phyloP scores from a whole-genome alignment of 2,113 vertebrate genomes.

The Sturnira hondurensis region DNA sequence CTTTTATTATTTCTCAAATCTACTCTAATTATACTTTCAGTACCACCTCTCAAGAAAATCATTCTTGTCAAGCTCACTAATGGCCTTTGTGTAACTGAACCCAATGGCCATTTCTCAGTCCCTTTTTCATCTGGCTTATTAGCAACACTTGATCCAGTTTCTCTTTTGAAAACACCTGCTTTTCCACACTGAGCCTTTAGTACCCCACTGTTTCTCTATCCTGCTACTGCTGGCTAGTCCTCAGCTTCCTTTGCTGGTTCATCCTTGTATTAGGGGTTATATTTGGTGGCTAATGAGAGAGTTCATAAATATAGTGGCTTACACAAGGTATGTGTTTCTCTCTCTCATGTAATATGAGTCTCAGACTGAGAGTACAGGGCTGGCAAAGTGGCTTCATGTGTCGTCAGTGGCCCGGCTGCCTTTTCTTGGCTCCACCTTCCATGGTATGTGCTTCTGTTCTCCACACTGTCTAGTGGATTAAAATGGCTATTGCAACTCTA shows the following conservation, averaged over 20 bases:
- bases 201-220: not conserved
- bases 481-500: not conserved
- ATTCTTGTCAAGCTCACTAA: not conserved
- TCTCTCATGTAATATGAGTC: not conserved
- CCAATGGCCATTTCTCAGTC: not conserved
- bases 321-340: not conserved
- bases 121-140: not conserved
- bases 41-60: not conserved
- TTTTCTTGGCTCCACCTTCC: not conserved
- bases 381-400: not conserved
- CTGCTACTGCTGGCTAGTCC: not conserved
- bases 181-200: rapidly evolving
- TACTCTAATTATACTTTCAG: not conserved
- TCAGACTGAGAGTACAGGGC: not conserved
- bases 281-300: not conserved
- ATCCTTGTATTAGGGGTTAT: not conserved
- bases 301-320: not conserved
- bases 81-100: not conserved
- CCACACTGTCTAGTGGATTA: not conserved
- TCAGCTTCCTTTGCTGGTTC: not conserved
- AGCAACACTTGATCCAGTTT: not conserved
- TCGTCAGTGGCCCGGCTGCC: not conserved
- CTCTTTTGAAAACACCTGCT: not conserved
- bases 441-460: not conserved
- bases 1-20: not conserved